A percentile compares a stretch with the other conserved stretches of the same genome.
Conservation (phyloP, 2,888 invertebrate species). For the Drosophila nigricruria region DNA sequence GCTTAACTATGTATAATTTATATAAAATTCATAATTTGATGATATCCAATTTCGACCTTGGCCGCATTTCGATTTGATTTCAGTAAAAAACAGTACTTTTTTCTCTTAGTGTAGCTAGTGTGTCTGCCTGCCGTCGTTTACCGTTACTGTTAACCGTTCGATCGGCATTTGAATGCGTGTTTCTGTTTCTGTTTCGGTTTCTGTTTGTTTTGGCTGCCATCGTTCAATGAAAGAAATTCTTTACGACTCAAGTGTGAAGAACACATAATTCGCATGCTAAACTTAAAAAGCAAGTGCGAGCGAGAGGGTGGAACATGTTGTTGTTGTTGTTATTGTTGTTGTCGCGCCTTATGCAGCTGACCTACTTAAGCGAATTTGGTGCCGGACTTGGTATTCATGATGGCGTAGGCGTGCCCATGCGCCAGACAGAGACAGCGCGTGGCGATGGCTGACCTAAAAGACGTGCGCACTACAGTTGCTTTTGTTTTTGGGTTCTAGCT, state of each 20-base stretch:
- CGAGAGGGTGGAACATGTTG: constrained; percentile 29
- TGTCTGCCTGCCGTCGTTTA: constrained; percentile 46
- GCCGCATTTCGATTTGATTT: neutral
- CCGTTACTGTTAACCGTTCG: constrained; percentile 61
- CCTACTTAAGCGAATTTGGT: constrained; percentile 67
- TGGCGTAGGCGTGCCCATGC: constrained; percentile 44
- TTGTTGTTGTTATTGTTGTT: constrained; percentile 41
- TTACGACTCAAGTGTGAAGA: constrained; percentile 31
- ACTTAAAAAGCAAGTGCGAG: constrained; percentile 6
- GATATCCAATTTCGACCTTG: constrained; percentile 4
- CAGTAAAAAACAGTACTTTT: neutral
- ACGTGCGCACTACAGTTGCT: constrained; percentile 24
- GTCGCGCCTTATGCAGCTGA: constrained; percentile 80
- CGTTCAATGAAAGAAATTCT: constrained; percentile 68
- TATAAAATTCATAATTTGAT: neutral
- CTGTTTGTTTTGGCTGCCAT: constrained; percentile 60
- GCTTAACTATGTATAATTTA: neutral
- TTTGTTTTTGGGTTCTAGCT: constrained; percentile 2
- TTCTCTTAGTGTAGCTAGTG: constrained; percentile 13
- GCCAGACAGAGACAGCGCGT: constrained; percentile 15
- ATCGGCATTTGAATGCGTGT: constrained; percentile 37
- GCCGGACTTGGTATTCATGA: constrained; percentile 74
- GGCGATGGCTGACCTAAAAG: constrained; percentile 49
- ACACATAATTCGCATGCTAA: constrained; percentile 62
- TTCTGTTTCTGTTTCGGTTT: constrained; percentile 30